A percentile compares a stretch with the other conserved stretches of the same genome.
These are phyloP conservation scores for Thysanoteuthis rhombus DNA, from an alignment of 2,888 invertebrate species.

Conservation along the genomic window DNA sequence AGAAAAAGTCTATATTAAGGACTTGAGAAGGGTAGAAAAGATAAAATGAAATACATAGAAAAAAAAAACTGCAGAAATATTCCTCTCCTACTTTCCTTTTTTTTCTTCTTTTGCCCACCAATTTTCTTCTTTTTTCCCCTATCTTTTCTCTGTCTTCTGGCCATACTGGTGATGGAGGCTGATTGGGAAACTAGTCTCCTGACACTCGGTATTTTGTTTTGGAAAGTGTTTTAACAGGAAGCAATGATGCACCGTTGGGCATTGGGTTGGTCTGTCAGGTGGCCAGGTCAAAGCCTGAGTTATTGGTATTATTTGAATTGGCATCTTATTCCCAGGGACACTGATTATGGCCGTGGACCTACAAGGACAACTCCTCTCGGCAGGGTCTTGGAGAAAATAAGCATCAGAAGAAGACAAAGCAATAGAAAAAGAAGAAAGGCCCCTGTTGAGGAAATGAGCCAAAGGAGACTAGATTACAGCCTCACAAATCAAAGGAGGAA, in stretches of 20 bases:
- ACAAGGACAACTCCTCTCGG: not conserved
- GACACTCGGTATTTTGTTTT: not conserved
- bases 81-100: not conserved
- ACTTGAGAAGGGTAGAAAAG: not conserved
- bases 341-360: not conserved
- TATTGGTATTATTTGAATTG: not conserved
- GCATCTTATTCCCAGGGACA: conserved; percentile 12
- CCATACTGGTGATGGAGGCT: not conserved
- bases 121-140: not conserved
- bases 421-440: not conserved
- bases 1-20: not conserved
- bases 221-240: not conserved
- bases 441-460: not conserved
- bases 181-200: not conserved
- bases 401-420: not conserved
- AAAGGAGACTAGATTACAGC: not conserved
- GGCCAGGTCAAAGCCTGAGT: conserved; percentile 12
- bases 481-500: not conserved
- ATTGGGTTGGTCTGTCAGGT: not conserved
- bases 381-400: not conserved
- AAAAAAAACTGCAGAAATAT: not conserved
- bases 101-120: not conserved
- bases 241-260: not conserved
- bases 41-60: not conserved
- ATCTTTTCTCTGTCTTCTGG: not conserved